Evolutionary conservation across 2,113 vertebrate genomes (phyloP).

Genomic region (Gobiocypris rarus): DNA sequence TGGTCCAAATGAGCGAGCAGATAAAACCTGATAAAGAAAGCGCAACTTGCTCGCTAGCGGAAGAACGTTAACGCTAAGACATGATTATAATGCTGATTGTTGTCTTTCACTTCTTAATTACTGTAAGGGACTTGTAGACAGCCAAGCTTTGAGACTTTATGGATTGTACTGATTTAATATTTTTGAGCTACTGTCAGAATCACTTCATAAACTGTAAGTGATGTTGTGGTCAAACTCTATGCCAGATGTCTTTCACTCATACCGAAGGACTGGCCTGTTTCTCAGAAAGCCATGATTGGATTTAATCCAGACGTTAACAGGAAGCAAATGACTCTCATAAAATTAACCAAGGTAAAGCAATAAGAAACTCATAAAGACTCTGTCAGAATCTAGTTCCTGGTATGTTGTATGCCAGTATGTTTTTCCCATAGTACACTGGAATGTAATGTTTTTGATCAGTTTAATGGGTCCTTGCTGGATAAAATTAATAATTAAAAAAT

Average conservation of each 20-base stretch:
- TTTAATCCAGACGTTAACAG: conserved; percentile 56
- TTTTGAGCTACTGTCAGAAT: conserved; percentile 5
- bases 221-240: conserved; percentile 1
- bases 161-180: conserved; percentile 7
- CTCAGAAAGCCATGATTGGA: conserved; percentile 58
- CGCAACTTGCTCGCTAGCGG: background rate
- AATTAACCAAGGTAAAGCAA: conserved; percentile 57
- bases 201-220: conserved; percentile 12
- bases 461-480: no score
- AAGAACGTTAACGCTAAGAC: background rate
- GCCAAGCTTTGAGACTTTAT: background rate
- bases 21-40: background rate
- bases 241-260: conserved; percentile 6
- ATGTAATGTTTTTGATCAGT: background rate
- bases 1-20: background rate
- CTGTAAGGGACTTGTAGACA: conserved; percentile 7
- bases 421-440: background rate
- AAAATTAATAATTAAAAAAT: no score
- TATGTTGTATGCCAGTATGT: background rate
- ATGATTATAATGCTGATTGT: background rate
- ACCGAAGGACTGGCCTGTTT: conserved; percentile 54
- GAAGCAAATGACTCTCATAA: conserved; percentile 63
- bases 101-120: background rate
- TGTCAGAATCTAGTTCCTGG: background rate
- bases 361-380: conserved; percentile 59